Conservation (phyloP, 2,113 vertebrate species). For the Odobenus rosmarus region DNA sequence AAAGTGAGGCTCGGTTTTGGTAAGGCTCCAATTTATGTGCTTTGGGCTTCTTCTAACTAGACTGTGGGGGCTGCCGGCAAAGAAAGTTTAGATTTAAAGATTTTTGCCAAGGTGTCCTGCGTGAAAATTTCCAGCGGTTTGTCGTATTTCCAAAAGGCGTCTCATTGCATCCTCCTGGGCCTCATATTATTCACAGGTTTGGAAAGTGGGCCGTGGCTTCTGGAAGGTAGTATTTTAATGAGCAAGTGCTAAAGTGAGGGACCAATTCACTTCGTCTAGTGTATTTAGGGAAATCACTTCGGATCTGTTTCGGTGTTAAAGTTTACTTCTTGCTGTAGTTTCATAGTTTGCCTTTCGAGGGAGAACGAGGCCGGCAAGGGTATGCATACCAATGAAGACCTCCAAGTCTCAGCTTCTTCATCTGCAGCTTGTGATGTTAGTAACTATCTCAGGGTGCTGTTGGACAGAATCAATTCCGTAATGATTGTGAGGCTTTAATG, state of each 20-base stretch:
- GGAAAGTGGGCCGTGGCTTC: background rate
- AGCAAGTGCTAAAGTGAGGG: background rate
- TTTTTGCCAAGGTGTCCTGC: constrained; percentile 11
- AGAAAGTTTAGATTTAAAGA: constrained; percentile 57
- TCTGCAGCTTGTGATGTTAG: background rate
- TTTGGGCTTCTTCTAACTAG: constrained; percentile 46
- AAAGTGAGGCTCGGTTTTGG: constrained; percentile 57
- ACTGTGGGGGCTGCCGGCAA: constrained; percentile 32
- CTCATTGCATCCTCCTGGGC: background rate
- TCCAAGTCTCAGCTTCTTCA: background rate
- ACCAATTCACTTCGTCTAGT: background rate
- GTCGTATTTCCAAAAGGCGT: constrained; percentile 23
- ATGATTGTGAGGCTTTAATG: background rate
- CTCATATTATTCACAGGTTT: background rate
- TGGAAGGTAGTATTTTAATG: constrained; percentile 23
- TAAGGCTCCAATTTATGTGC: constrained; percentile 53
- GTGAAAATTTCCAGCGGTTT: constrained; percentile 37
- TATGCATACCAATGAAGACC: too few relatives aligned
- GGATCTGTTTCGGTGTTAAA: background rate
- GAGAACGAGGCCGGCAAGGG: background rate
- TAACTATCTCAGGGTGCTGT: background rate
- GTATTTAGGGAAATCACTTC: background rate
- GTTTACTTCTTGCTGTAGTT: constrained; percentile 12
- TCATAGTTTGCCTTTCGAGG: background rate
- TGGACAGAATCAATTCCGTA: background rate